Evolutionary conservation across 2,113 vertebrate species (phyloP).

Genomic region (Poeciliopsis prolifica): DNA sequence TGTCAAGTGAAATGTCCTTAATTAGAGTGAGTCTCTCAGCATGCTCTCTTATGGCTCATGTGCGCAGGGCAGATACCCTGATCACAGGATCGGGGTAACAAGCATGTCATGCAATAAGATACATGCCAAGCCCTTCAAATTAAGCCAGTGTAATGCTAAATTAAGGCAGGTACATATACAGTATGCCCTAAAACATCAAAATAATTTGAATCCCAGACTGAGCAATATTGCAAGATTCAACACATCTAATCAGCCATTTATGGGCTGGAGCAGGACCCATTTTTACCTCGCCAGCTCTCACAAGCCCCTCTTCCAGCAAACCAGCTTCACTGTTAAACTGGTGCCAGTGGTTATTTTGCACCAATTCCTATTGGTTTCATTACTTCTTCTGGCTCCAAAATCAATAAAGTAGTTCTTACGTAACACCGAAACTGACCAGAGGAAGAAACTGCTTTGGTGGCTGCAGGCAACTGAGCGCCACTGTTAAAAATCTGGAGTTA

Average conservation of each 20-base stretch:
- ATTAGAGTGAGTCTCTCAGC: slow-evolving; percentile 42
- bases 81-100: slow-evolving; percentile 34
- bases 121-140: not conserved
- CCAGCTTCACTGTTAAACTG: not conserved
- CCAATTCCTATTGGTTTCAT: not conserved
- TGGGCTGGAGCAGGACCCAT: not conserved
- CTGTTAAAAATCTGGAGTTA: too few relatives aligned
- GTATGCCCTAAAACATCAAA: not conserved
- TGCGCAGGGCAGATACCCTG: slow-evolving; percentile 11
- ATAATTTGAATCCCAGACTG: not conserved
- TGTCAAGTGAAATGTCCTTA: slow-evolving; percentile 41
- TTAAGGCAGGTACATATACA: not conserved
- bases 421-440: too few relatives aligned
- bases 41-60: slow-evolving; percentile 11
- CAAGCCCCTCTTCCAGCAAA: not conserved
- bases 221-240: not conserved
- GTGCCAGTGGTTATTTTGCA: not conserved
- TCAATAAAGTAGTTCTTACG: too few relatives aligned
- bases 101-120: slow-evolving; percentile 5
- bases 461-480: too few relatives aligned
- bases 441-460: too few relatives aligned
- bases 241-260: not conserved
- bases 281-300: not conserved
- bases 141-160: not conserved
- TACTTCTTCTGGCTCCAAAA: too few relatives aligned